phyloP scores from a whole-genome alignment of 1,140 invertebrate species.

The Maniola jurtina region DNA sequence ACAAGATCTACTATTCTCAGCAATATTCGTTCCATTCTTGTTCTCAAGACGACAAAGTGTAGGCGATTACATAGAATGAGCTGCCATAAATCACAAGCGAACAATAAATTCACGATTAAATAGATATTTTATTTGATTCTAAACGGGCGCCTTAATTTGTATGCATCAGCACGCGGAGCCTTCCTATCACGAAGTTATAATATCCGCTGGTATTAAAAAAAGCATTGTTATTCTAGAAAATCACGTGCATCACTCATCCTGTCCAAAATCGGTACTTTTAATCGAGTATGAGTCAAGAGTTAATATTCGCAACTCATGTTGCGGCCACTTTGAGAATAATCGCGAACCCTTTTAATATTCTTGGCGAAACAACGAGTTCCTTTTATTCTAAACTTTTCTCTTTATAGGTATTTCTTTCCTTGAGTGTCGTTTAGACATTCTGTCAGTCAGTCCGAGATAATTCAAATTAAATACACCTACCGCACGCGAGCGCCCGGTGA shows the following conservation, averaged over 20 bases:
- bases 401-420: slow-evolving; percentile 48
- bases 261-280: slow-evolving; percentile 66
- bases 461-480: slow-evolving; percentile 74
- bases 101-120: slow-evolving; percentile 52
- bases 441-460: slow-evolving; percentile 69
- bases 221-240: slow-evolving; percentile 60
- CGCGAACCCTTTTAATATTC: slow-evolving; percentile 65
- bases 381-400: slow-evolving; percentile 53
- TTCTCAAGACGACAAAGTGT: slow-evolving; percentile 42
- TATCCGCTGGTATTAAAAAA: slow-evolving; percentile 57
- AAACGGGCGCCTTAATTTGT: slow-evolving; percentile 59
- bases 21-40: slow-evolving; percentile 20
- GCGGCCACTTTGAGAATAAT: slow-evolving; percentile 41
- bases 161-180: slow-evolving; percentile 52
- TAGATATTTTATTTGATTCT: slow-evolving; percentile 59
- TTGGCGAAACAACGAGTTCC: slow-evolving; percentile 49
- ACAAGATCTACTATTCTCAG: slow-evolving; percentile 11
- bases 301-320: slow-evolving; percentile 59
- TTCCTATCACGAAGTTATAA: slow-evolving; percentile 72
- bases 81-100: slow-evolving; percentile 46
- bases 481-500: slow-evolving; percentile 49
- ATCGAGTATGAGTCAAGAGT: slow-evolving; percentile 61
- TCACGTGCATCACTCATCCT: slow-evolving; percentile 68
- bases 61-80: slow-evolving; percentile 52
- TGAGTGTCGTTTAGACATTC: slow-evolving; percentile 62